These are phyloP conservation scores for Acarapis woodi DNA, from an alignment of 1,140 invertebrate species.

Conservation along the genomic window DNA sequence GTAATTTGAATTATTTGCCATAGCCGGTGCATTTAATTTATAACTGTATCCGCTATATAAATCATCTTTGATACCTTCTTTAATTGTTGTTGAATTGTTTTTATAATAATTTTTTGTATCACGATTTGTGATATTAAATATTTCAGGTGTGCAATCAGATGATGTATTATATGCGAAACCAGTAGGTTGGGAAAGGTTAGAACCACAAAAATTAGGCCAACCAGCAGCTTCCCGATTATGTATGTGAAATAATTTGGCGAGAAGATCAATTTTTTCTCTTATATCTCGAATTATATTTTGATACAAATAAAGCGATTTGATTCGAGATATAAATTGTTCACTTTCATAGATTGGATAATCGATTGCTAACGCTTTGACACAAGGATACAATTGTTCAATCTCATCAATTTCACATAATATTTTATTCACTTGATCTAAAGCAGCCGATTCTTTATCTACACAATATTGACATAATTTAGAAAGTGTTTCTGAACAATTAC, in stretches of 20 bases:
- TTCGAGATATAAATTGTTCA: conserved; percentile 29
- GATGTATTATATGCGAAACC: neutral
- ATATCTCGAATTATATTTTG: conserved; percentile 59
- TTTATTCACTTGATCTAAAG: conserved; percentile 35
- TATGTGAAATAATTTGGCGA: conserved; percentile 37
- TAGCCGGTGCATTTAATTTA: neutral
- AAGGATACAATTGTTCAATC: conserved; percentile 49
- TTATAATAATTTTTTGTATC: no score
- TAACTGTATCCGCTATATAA: neutral
- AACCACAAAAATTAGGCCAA: conserved; percentile 19
- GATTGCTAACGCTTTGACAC: conserved; percentile 37
- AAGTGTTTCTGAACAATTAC: conserved; percentile 7
- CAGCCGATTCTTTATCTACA: conserved; percentile 31
- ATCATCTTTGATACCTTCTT: no score
- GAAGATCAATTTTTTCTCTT: conserved; percentile 39
- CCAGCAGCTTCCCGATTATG: conserved; percentile 16
- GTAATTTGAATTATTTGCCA: neutral
- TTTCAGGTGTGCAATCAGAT: neutral
- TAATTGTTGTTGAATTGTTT: no score
- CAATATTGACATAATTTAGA: conserved; percentile 21
- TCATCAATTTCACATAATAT: conserved; percentile 37
- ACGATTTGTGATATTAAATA: no score
- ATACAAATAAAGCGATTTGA: conserved; percentile 57
- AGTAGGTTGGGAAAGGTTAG: conserved; percentile 1
- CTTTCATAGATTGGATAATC: conserved; percentile 38